Base-by-base conservation (phyloP, 2,888 invertebrate species). In the Apodemia mormo region DNA sequence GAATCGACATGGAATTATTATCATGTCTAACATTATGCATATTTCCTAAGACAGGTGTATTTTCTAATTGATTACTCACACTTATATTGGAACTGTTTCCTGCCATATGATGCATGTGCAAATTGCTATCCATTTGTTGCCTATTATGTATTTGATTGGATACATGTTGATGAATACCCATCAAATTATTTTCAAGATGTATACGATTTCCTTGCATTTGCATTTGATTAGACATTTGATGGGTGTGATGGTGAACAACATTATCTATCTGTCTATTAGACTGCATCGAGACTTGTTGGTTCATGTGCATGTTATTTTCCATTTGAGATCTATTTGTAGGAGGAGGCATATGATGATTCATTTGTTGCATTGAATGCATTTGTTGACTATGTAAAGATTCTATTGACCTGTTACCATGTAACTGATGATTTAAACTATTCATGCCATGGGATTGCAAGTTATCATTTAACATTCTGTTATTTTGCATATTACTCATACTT, bases 41-140 rank as follows among this genome's bases (percentile, higher is more conserved):
- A 75, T 85, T 88, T 69, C 85, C 77, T 83, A 90, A 85, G 58
- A 82, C 73, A 71, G 81, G 81, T 66, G 89, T 79, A 74, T 82
- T 90, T 71, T 93, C 93, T 77, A 92, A 86, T 79, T 90, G 92
- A 77, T 83, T 89, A 43, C 81, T 80, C 68, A 89, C 79, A 79
- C 81, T 87, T 80, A 92, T 88, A 76, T 84, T 87, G 37, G 84
- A 76, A 65, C 82, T 77, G 78, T 83, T 90, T 71, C 83, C 85
- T 12, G 88, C 76, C 85, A 92, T 89, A 77, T 93, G 93, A 80
- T 92, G 93, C 87, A 92, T 89, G 73, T 92, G 90, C 83, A 92
- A 88, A 71, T 77, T 85, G 74, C 85, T 91, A 70, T 92, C 93
- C 74, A 92, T 82, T 71, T 88, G 87, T 75, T 89, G 91, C 73